phyloP scores from a whole-genome alignment of 2,113 vertebrate species.

The Craseonycteris thonglongyai region DNA sequence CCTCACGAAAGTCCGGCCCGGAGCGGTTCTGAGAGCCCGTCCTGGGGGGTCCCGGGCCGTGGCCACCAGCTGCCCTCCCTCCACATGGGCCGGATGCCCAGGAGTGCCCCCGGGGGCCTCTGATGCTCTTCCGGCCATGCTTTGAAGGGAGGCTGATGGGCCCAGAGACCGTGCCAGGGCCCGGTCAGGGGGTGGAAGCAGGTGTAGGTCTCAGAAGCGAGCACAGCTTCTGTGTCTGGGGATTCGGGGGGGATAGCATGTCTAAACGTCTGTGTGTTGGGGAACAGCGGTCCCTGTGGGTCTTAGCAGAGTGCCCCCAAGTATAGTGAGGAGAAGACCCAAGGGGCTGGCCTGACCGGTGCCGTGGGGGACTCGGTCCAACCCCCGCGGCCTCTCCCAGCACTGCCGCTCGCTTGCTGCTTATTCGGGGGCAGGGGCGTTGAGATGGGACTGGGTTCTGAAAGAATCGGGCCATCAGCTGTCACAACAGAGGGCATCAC shows the following conservation, averaged over 20 bases:
- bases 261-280: background rate
- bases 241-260: background rate
- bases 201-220: background rate
- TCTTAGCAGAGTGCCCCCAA: accelerated
- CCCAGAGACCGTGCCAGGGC: background rate
- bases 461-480: background rate
- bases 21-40: slow-evolving; percentile 17
- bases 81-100: background rate
- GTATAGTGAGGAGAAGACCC: background rate
- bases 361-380: background rate
- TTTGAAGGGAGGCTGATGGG: background rate
- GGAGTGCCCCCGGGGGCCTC: background rate
- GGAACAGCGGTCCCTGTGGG: background rate
- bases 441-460: background rate
- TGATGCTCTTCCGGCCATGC: accelerated
- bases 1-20: slow-evolving; percentile 49
- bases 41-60: background rate
- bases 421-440: no score
- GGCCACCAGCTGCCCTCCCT: background rate
- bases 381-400: background rate
- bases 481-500: background rate
- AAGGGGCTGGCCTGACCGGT: background rate
- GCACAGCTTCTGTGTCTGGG: background rate
- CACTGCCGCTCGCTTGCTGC: no score
- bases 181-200: background rate